Base-by-base conservation (phyloP, 2,888 invertebrate genomes). In the Euspilapteryx auroguttella region DNA sequence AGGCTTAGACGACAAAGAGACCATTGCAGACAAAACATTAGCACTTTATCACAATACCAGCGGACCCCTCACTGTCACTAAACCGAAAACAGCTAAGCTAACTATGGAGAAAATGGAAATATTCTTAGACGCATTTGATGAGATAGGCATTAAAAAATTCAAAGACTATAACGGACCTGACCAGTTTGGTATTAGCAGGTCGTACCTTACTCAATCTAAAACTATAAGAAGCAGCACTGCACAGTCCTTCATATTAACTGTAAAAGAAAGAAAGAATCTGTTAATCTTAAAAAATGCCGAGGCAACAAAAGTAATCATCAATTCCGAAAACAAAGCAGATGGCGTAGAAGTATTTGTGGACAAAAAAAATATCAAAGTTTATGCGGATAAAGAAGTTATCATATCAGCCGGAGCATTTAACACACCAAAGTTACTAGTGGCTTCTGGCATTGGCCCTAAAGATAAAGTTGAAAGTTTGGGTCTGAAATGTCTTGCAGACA, bases 11-110 rank as follows among this genome's bases (percentile, higher is more conserved):
- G 28, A 28, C n/a, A 1, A 24, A 38, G 1, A 30, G 2, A 30
- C 13, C 10, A 8, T 22, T 5, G 24, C 31, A 3, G 29, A 34
- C 12, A 24, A 34, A 21, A 7, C 9, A 20, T 11, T 7, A 12
- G 27, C 20, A 11, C 17, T 2, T 9, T 45, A 43, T 28, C 48
- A 50, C 34, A 45, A 45, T 14, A 39, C 41, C 1, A 51, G 49
- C 3, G 63, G 62, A 3, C 50, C 49, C 28, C 37, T 58, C 25
- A 49, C 53, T 8, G 47, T 61, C 8, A 49, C 54, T 30, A 44
- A 48, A 30, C 48, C 45, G 3, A 46, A 28, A 3, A 25, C 26
- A 7, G 12, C 28, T 2, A 28, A 27, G 12, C 24, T n/a, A 25
- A 31, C 29, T 20, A 34, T 34, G 24, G 22, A 33, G 3, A 26